phyloP scores from a whole-genome alignment of 2,113 vertebrate species.

The Carassius carassius region DNA sequence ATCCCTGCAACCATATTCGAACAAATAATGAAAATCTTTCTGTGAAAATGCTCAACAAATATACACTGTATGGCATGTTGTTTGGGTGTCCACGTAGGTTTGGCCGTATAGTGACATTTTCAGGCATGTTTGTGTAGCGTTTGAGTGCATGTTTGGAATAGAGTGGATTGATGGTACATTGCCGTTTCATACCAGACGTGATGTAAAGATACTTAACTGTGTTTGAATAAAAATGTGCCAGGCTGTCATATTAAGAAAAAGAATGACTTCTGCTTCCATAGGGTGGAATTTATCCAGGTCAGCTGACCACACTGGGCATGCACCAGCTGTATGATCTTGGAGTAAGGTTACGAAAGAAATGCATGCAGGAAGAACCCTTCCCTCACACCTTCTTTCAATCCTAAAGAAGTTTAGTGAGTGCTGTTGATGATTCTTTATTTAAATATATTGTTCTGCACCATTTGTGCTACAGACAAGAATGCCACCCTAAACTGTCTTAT shows the following conservation, averaged over 20 bases:
- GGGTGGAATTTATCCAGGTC: slow-evolving; percentile 87
- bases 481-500: too few relatives aligned
- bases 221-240: slow-evolving; percentile 13
- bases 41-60: not conserved
- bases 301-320: slow-evolving; percentile 93
- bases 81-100: not conserved
- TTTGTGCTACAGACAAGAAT: too few relatives aligned
- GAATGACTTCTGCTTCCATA: slow-evolving; percentile 53
- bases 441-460: not conserved
- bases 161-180: not conserved
- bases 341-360: slow-evolving; percentile 80
- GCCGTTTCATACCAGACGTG: not conserved
- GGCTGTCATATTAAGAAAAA: not conserved
- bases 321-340: slow-evolving; percentile 89
- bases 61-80: not conserved
- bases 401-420: slow-evolving; percentile 91
- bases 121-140: not conserved
- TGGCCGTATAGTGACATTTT: not conserved
- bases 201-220: not conserved
- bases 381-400: slow-evolving; percentile 81
- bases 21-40: not conserved
- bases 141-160: not conserved
- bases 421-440: not conserved
- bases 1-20: not conserved
- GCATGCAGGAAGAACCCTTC: slow-evolving; percentile 80